phyloP scores from a whole-genome alignment of 2,888 invertebrate species.

The Nomada hirtipes region DNA sequence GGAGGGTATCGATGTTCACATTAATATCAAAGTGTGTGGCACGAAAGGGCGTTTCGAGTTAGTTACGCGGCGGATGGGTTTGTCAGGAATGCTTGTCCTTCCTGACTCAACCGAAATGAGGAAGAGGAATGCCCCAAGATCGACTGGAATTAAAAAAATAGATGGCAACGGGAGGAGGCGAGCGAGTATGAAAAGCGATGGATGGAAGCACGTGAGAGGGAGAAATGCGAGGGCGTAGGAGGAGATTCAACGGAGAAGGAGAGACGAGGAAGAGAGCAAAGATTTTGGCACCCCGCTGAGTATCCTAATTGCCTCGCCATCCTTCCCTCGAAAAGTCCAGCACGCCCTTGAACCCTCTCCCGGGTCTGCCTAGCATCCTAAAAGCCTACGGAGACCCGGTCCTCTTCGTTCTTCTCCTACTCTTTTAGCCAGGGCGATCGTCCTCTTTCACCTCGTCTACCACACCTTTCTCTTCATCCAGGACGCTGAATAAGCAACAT shows the following conservation, averaged over 20 bases:
- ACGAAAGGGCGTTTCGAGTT: conserved; percentile 62
- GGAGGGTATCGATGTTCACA: conserved; percentile 26
- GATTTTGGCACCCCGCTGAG: conserved; percentile 83
- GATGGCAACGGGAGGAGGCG: conserved; percentile 38
- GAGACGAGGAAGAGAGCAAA: conserved; percentile 72
- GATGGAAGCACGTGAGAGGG: conserved; percentile 61
- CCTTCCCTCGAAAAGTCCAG: conserved; percentile 74
- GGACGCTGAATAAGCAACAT: conserved; percentile 81
- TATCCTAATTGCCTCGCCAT: conserved; percentile 83
- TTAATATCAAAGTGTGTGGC: conserved; percentile 52
- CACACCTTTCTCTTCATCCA: conserved; percentile 66
- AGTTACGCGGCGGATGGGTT: conserved; percentile 54
- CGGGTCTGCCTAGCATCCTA: conserved; percentile 70
- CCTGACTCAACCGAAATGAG: conserved; percentile 49
- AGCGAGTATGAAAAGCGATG: conserved; percentile 55
- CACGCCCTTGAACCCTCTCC: conserved; percentile 82
- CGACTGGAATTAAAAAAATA: conserved; percentile 23
- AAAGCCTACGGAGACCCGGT: conserved; percentile 70
- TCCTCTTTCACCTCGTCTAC: conserved; percentile 58
- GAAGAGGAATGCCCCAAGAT: conserved; percentile 50
- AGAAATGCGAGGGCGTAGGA: conserved; percentile 58
- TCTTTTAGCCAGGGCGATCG: conserved; percentile 51
- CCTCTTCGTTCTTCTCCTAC: conserved; percentile 65
- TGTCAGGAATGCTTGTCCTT: conserved; percentile 33
- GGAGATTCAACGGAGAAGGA: conserved; percentile 56